Percentiles rank a stretch among this genome's conserved stretches.
These are phyloP conservation scores for Casuarius casuarius DNA, from an alignment of 2,113 vertebrate species.

Conservation along the genomic window DNA sequence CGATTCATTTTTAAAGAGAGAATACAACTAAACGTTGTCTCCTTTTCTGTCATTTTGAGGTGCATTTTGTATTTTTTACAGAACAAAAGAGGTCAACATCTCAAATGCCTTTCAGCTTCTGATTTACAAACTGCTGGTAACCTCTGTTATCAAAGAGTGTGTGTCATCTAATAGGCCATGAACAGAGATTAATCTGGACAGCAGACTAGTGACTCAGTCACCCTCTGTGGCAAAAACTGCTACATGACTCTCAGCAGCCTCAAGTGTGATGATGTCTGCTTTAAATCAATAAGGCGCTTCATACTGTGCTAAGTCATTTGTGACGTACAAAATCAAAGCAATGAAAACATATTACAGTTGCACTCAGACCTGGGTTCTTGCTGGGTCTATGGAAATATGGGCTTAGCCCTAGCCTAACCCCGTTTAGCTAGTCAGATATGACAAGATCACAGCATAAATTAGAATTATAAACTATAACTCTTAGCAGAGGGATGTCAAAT, in stretches of 20 bases:
- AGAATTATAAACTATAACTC: background rate
- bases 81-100: background rate
- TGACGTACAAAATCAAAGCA: background rate
- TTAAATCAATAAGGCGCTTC: background rate
- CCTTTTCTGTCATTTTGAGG: background rate
- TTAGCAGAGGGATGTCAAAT: background rate
- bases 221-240: background rate
- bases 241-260: background rate
- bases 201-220: background rate
- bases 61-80: background rate
- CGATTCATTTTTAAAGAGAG: background rate
- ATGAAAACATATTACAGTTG: background rate
- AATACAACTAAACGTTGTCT: background rate
- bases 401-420: background rate
- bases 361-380: background rate
- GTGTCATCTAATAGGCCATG: background rate
- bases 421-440: too few species aligned
- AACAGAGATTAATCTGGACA: background rate
- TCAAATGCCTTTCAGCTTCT: background rate
- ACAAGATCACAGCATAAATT: background rate
- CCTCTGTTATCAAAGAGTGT: background rate
- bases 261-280: background rate
- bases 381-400: background rate
- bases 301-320: background rate
- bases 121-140: background rate